Evolutionary conservation across 2,113 vertebrate genomes (phyloP), one percentile per base, ranked within the genome.

Genomic region (Rhabdornis inornatus): DNA sequence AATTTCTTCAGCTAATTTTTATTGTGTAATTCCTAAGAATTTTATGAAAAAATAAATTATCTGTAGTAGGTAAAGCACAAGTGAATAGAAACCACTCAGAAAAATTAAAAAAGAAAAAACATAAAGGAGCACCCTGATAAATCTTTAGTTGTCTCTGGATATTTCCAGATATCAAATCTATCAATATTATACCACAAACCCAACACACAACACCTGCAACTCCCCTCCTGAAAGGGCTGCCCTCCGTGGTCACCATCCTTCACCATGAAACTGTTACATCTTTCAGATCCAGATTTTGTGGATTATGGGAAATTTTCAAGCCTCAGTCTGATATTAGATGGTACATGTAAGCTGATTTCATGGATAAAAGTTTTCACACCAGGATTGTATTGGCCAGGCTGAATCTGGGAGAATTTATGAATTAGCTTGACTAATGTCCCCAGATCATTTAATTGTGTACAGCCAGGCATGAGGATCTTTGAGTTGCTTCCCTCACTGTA

Each of bases 91-190:
- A 39, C 0, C 5, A 15, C 60, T 50, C 0, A 15, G 11, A 71
- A 70, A 68, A 5, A 76, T 68, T 53, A 3, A 50, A 55, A 47
- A 24, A 27, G 3, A 0, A 6, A 15, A 35, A 39, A 11, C 4
- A 11, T 55, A 68, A 60, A 44, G 6, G 0, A 24, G 3, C 7
- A 40, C 2, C 7, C 3, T 64, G 4, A 27, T 17, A 35, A 0
- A 16, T 56, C 56, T 55, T 79, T 82, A 37, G 3, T 47, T 63
- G 7, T 40, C 22, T 81, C 59, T 84, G 69, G 15, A 28, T 78
- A 78, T 31, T 75, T 75, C 17, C 33, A 85, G 20, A 5, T 49
- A 17, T 16, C 39, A 59, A 28, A 60, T 37, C 27, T 52, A n/a
- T 3, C 2, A 47, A 16, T 37, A 28, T 63, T 44, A 6, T 25